Evolutionary conservation across 1,140 invertebrate species (phyloP).

Genomic region (Venturia canescens): DNA sequence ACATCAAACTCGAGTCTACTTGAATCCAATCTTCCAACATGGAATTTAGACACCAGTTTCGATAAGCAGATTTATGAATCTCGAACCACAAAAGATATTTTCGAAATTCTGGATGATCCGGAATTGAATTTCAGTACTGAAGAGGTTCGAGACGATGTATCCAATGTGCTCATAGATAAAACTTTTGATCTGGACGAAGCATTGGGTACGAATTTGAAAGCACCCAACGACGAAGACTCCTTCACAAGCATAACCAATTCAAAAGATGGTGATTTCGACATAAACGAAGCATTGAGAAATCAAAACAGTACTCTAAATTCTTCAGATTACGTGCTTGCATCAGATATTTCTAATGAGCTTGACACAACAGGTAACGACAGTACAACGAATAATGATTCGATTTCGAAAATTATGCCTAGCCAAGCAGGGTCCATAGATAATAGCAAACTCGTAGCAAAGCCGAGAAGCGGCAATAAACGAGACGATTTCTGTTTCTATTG

Average conservation of each 20-base stretch:
- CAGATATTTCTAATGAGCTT: not conserved
- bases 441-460: not conserved
- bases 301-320: slow-evolving; percentile 2
- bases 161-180: not conserved
- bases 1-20: no score
- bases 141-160: slow-evolving; percentile 6
- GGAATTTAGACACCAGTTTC: no score
- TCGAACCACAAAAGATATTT: no score
- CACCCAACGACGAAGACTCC: not conserved
- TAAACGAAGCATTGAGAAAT: not conserved
- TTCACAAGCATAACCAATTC: not conserved
- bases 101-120: slow-evolving; percentile 3
- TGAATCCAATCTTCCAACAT: no score
- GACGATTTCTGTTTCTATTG: slow-evolving; percentile 46
- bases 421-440: slow-evolving; percentile 13
- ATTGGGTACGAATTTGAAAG: not conserved
- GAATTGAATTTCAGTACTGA: slow-evolving; percentile 17
- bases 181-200: not conserved
- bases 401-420: not conserved
- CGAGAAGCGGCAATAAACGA: not conserved
- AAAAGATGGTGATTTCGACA: not conserved
- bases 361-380: not conserved
- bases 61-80: no score
- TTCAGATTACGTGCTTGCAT: not conserved
- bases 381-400: not conserved